Evolutionary conservation across 2,797 vertebrate genomes (phyloP).

Genomic region (Adelosebastes latens): DNA sequence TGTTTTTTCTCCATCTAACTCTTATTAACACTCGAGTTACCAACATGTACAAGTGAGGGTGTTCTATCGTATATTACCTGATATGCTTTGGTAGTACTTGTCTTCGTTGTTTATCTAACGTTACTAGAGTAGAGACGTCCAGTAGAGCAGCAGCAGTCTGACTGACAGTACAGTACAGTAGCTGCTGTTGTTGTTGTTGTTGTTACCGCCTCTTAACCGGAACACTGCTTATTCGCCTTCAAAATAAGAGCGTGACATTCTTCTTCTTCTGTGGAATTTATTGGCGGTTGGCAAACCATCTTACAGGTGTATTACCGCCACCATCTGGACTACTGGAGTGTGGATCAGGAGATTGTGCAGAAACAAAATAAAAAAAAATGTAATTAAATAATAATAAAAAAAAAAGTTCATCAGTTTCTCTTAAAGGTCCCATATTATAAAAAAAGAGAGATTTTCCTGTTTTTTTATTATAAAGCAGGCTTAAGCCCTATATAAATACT

Average conservation of each 20-base stretch:
- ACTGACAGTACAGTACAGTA: background rate
- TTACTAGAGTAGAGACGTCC: background rate
- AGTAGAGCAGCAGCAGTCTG: background rate
- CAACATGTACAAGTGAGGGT: fast-evolving
- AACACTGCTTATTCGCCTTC: background rate
- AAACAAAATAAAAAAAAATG: no score
- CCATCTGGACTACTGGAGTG: no score
- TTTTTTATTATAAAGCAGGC: no score
- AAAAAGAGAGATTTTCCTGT: no score
- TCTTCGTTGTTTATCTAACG: background rate
- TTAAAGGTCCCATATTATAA: no score
- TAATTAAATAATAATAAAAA: no score
- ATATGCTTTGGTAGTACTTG: background rate
- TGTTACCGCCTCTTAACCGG: constrained; percentile 18
- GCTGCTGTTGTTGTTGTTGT: constrained; percentile 1
- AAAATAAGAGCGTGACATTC: constrained; percentile 24
- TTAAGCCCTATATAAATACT: no score
- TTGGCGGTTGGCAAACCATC: no score
- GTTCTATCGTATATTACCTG: constrained; percentile 15
- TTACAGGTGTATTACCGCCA: no score
- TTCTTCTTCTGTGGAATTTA: no score
- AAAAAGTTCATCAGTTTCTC: no score
- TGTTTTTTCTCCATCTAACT: background rate
- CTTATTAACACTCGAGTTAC: fast-evolving
- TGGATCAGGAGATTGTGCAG: no score